These are phyloP conservation scores for Andrena marginata DNA, from an alignment of 2,888 invertebrate genomes.

Conservation along the genomic window DNA sequence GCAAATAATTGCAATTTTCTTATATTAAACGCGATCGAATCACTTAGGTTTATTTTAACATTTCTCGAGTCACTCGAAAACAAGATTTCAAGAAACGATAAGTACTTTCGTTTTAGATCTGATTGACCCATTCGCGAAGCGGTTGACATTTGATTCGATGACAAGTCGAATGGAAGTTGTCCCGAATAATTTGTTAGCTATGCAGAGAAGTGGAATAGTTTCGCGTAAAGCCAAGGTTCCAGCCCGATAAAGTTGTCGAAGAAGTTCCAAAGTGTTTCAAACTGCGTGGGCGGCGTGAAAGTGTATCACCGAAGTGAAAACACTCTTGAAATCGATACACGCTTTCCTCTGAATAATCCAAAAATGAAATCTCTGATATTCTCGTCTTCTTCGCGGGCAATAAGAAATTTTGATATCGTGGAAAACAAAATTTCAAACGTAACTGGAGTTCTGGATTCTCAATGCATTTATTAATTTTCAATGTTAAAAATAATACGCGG, in stretches of 20 bases:
- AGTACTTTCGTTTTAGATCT: not conserved
- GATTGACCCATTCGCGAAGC: not conserved
- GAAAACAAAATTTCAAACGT: too few relatives aligned
- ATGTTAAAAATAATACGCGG: too few relatives aligned
- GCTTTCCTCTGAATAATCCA: not conserved
- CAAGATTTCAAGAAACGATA: not conserved
- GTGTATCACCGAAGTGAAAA: conserved; percentile 29
- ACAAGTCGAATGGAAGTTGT: conserved; percentile 14
- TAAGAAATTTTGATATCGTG: not conserved
- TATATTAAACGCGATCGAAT: too few relatives aligned
- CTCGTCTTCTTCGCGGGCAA: not conserved
- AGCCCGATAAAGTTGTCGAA: conserved; percentile 23
- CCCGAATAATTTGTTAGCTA: conserved; percentile 15
- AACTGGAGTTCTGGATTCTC: too few relatives aligned
- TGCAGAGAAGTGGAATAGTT: conserved; percentile 43
- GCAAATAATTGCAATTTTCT: not conserved
- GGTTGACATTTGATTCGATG: not conserved
- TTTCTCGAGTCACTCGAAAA: too few relatives aligned
- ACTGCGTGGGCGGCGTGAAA: conserved; percentile 26
- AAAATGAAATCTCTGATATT: conserved; percentile 4
- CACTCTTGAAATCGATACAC: conserved; percentile 11
- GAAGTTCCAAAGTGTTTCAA: conserved; percentile 46
- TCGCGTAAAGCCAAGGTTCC: conserved; percentile 26
- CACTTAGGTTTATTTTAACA: too few relatives aligned
- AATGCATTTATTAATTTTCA: too few relatives aligned